A percentile compares a stretch with the other conserved stretches of the same genome.
These are phyloP conservation scores for Oryzias sinensis DNA, from an alignment of 2,797 vertebrate genomes.

Conservation along the genomic window DNA sequence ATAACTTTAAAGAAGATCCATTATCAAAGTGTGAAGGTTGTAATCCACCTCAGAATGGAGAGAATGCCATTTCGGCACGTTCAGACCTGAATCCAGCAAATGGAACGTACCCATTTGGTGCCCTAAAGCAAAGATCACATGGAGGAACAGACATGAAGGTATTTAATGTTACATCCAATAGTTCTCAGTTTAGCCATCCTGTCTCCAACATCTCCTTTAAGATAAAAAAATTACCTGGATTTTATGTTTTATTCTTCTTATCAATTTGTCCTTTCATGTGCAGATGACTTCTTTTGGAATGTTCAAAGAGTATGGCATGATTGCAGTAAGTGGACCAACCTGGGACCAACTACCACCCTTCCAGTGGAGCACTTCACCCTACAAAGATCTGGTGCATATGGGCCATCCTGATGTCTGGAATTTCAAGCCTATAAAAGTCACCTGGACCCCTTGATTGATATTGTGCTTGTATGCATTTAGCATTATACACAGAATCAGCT, in stretches of 20 bases:
- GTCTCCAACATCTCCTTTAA: no score
- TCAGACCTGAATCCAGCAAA: conserved; percentile 91
- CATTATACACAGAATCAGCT: conserved; percentile 7
- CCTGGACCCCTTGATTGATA: conserved; percentile 79
- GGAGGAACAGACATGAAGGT: conserved; percentile 95
- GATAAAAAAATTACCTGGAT: background rate
- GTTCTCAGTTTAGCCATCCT: background rate
- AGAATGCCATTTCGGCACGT: conserved; percentile 90
- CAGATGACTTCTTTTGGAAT: conserved; percentile 86
- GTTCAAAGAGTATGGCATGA: conserved; percentile 76
- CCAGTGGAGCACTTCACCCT: conserved; percentile 91
- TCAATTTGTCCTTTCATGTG: conserved; percentile 25
- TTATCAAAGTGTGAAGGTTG: conserved; percentile 84
- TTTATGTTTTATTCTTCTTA: conserved; percentile 4
- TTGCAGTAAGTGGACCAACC: conserved; percentile 86
- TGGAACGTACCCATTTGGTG: conserved; percentile 91
- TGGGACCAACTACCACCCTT: conserved; percentile 91
- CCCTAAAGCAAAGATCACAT: conserved; percentile 85
- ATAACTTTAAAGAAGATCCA: conserved; percentile 88
- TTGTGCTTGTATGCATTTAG: background rate
- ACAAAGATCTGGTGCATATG: conserved; percentile 81
- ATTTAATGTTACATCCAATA: background rate
- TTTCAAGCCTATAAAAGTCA: conserved; percentile 82
- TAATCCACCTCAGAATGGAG: conserved; percentile 81
- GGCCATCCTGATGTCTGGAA: conserved; percentile 92